A percentile compares a stretch with the other conserved stretches of the same genome.
Evolutionary conservation across 2,797 vertebrate genomes (phyloP).

Genomic region (Erethizon dorsatum): DNA sequence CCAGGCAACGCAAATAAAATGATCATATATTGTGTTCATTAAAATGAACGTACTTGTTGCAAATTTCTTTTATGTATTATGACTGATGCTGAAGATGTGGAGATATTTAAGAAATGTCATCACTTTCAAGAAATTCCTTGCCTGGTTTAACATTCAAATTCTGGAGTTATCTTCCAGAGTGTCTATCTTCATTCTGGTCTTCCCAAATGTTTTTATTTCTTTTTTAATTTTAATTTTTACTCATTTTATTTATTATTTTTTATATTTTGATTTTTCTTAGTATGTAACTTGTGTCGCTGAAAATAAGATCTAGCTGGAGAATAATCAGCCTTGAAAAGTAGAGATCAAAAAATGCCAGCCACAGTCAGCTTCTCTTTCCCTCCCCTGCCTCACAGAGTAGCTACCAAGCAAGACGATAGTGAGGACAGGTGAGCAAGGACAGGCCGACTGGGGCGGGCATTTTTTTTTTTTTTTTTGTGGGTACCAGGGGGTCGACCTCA

Average conservation of each 20-base stretch:
- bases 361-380: background rate
- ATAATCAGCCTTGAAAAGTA: no score
- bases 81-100: background rate
- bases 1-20: constrained; percentile 69
- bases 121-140: constrained; percentile 14
- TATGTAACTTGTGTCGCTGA: no score
- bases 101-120: constrained; percentile 16
- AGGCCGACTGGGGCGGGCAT: background rate
- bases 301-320: no score
- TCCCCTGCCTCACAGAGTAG: background rate
- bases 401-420: constrained; percentile 13
- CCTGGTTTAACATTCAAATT: background rate
- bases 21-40: constrained; percentile 57
- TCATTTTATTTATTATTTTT: no score
- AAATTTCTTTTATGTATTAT: constrained; percentile 55
- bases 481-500: no score
- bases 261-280: no score
- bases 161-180: background rate
- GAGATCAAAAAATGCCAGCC: no score
- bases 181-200: background rate
- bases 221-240: no score
- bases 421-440: no score
- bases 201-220: background rate
- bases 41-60: constrained; percentile 50
- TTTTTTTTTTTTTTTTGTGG: background rate